A percentile compares a stretch with the other conserved stretches of the same genome.
Conservation (phyloP, 2,113 vertebrate genomes). For the Daphoenositta chrysoptera region DNA sequence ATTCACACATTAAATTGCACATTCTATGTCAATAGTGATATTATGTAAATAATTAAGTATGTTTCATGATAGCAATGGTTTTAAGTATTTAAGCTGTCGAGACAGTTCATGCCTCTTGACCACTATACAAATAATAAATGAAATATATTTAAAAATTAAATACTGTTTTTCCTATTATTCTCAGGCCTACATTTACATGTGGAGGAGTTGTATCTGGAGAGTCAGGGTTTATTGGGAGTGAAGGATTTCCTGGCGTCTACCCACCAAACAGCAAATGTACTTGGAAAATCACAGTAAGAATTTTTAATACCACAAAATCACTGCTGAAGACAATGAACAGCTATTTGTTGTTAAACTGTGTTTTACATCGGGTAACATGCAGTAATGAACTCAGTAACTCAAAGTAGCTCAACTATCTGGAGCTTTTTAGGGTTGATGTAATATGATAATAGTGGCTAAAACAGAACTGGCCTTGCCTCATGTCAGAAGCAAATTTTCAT, state of each 20-base stretch:
- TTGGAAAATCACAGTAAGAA: slow-evolving; percentile 97
- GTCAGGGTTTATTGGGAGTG: slow-evolving; percentile 93
- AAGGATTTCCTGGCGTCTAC: slow-evolving; percentile 97
- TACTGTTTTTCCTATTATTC: neutral
- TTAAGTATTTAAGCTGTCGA: neutral
- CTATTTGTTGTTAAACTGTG: neutral
- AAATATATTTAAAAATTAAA: neutral
- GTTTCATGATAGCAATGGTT: neutral
- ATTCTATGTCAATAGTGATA: neutral
- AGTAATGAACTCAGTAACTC: neutral
- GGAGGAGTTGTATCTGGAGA: slow-evolving; percentile 91
- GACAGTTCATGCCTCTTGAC: neutral
- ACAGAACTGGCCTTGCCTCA: neutral
- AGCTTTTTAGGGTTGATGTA: neutral
- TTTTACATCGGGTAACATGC: neutral
- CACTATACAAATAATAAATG: neutral
- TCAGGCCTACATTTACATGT: slow-evolving; percentile 87
- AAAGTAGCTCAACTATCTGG: neutral
- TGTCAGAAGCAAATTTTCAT: neutral
- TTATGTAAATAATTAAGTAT: neutral
- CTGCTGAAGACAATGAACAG: slow-evolving; percentile 1
- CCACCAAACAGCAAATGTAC: slow-evolving; percentile 97
- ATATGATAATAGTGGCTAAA: neutral
- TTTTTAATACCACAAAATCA: slow-evolving; percentile 32
- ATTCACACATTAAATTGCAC: neutral